Conservation (phyloP, 2,113 vertebrate genomes). For the Xyrauchen texanus region DNA sequence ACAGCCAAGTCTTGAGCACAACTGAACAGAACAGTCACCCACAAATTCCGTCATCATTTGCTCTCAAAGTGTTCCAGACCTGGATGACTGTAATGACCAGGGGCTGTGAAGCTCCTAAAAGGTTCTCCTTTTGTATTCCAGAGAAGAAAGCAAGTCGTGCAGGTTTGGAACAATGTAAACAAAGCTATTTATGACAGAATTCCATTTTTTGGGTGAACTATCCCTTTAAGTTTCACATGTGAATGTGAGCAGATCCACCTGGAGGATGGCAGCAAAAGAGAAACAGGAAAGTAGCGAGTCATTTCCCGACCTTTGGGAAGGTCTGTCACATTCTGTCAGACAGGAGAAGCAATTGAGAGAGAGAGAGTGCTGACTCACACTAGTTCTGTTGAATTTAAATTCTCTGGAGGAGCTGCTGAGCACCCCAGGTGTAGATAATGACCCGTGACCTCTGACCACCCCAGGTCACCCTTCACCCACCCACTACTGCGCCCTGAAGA, state of each 20-base stretch:
- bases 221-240: too few species aligned
- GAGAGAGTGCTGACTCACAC: slow-evolving; percentile 68
- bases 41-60: background rate
- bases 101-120: too few species aligned
- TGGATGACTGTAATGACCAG: too few species aligned
- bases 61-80: too few species aligned
- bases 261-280: background rate
- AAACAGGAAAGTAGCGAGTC: background rate
- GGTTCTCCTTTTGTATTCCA: too few species aligned
- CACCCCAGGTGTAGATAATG: slow-evolving; percentile 65
- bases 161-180: too few species aligned
- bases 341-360: background rate
- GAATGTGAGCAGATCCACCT: too few species aligned
- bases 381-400: slow-evolving; percentile 33
- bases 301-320: background rate
- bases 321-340: slow-evolving; percentile 30
- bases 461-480: slow-evolving; percentile 50
- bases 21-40: too few species aligned
- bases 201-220: too few species aligned
- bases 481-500: slow-evolving; percentile 24
- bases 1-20: too few species aligned
- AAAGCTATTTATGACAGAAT: too few species aligned
- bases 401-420: slow-evolving; percentile 25
- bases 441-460: slow-evolving; percentile 65
- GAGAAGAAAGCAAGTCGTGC: too few species aligned